phyloP scores from a whole-genome alignment of 2,888 invertebrate species.

The Salpingus planirostris region DNA sequence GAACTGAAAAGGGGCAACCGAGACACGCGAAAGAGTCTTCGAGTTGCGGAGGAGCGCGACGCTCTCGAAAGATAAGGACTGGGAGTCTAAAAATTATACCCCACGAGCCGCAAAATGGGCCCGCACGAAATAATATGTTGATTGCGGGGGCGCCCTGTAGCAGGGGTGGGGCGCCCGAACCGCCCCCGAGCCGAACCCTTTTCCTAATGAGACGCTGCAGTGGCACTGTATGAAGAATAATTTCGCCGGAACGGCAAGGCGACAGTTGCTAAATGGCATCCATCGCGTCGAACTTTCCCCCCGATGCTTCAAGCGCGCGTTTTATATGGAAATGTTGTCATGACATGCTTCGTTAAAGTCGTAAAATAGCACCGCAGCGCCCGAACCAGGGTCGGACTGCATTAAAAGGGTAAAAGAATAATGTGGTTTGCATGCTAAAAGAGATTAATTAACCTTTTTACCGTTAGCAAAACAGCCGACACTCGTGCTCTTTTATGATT shows the following conservation, averaged over 20 bases:
- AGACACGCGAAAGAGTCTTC: conserved; percentile 9
- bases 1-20: conserved; percentile 6
- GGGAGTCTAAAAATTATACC: too few species aligned
- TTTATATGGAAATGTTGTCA: conserved; percentile 32
- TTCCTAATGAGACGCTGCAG: conserved; percentile 20
- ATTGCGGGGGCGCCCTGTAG: too few species aligned
- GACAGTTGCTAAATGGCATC: conserved; percentile 35
- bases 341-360: conserved; percentile 41
- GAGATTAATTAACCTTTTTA: conserved; percentile 39
- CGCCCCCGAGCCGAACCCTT: too few species aligned
- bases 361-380: conserved; percentile 37
- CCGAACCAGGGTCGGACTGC: conserved; percentile 36
- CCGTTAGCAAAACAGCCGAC: conserved; percentile 31
- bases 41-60: too few species aligned
- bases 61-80: too few species aligned
- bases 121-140: too few species aligned
- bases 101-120: too few species aligned
- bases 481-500: conserved; percentile 23
- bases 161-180: too few species aligned
- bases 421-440: conserved; percentile 39
- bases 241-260: conserved; percentile 23
- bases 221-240: conserved; percentile 31
- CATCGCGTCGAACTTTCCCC: conserved; percentile 32
- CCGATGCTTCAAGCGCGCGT: conserved; percentile 22
- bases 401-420: conserved; percentile 38